Base-by-base conservation (phyloP, 1,140 invertebrate species). In the Nebria ingens region DNA sequence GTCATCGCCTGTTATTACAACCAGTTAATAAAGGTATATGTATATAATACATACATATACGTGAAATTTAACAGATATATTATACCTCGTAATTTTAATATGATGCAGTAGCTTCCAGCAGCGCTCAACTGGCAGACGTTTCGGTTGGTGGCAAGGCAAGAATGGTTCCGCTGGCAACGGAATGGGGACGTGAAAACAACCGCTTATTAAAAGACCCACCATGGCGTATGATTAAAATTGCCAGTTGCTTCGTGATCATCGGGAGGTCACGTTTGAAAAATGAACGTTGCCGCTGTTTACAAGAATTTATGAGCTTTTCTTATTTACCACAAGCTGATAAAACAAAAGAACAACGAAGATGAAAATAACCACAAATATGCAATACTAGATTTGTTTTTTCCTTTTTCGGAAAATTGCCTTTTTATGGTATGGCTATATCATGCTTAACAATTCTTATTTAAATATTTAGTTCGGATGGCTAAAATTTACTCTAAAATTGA, bases 271-370 rank as follows among this genome's bases (percentile, higher is more conserved):
- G 40, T 45, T 17, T 6, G 40, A 45, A 45, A 45, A 45, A 45
- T 45, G 40, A 45, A 11, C 40, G 40, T 17, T 6, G 25, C 9
- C 40, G 40, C 40, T 6, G 6, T 45, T 45, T 17, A 9, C 9
- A 17, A 9, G 40, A 45, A 45, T 45, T 45, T 45, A 45, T 45
- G 40, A 45, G 40, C 40, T 45, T 45, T 45, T 45, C 40, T 45
- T 45, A 45, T 45, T 45, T 45, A 17, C 9, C 17, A 45, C 40
- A 17, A 9, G 40, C 6, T 17, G 40, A 45, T 45, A 17, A 45
- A 45, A 45, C 40, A 45, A 45, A 45, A 17, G 40, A 17, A 17
- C 40, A 11, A 45, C 9, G 3, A 17, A 45, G 40, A 45, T 45
- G 40, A 45, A 45, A 45, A 17, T 17, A 45, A 45, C 40, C 40